Base-by-base conservation (phyloP, 2,113 vertebrate species). In the Corythornis madagascariensis region DNA sequence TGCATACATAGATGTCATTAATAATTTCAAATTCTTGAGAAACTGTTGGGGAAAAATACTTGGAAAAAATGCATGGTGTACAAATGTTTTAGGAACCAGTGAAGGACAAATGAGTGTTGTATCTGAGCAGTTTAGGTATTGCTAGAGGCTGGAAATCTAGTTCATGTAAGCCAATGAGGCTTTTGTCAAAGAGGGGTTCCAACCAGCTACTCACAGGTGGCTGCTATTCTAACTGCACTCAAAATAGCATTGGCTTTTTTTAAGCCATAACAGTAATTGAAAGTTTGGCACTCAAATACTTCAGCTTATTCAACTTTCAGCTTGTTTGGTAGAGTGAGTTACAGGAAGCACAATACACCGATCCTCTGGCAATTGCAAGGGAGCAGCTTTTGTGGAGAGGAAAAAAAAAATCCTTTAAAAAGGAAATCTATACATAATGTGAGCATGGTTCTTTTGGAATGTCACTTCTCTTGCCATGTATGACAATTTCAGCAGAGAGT, bases 241-340 rank as follows among this genome's bases (percentile, higher is more conserved):
- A 63, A 92, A 96, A 95, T 93, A 96, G 71, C 81, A 5, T 33
- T 43, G 64, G 42, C 55, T 92, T 93, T 93, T 94, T 94, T 88
- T 53, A 59, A 94, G 50, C 78, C 26, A 17, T 89, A 89, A 92
- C 4, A 40, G 66, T 91, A 90, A 92, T 87, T 95, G 81, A 47
- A 96, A 88, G 59, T 93, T 96, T 96, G 94, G 95, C 96, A 92
- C 67, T 89, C 59, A 83, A 70, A 89, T 80, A 33, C 31, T 89
- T 89, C 38, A 80, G 59, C 83, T 83, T n/a, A 60, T 95, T 94
- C 89, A 88, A 82, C 60, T 85, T 94, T 47, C 86, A 87, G 78
- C 67, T 70, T 83, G 86, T 74, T 89, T 70, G 55, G 75, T 91
- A 74, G 78, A 89, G 78, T 72, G 73, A 87, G 91, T 59, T 84